A percentile compares a stretch with the other conserved stretches of the same genome.
phyloP scores from a whole-genome alignment of 2,888 invertebrate genomes.

The Sipha maydis region DNA sequence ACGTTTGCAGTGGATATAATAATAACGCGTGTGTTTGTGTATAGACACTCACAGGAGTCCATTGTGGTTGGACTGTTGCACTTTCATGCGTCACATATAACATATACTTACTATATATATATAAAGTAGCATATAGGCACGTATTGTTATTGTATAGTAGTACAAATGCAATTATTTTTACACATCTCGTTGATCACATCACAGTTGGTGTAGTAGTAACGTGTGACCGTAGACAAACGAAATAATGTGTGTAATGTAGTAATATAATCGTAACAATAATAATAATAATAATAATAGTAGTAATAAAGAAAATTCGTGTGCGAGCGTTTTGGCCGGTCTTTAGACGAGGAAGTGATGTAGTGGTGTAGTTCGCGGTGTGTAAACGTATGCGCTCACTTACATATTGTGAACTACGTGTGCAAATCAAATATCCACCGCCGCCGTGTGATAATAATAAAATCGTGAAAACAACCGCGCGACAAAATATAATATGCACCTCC shows the following conservation, averaged over 20 bases:
- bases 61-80: slow-evolving; percentile 2
- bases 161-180: background rate
- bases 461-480: slow-evolving; percentile 28
- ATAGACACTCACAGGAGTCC: background rate
- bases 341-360: background rate
- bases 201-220: background rate
- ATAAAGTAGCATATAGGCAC: background rate
- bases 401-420: slow-evolving; percentile 37
- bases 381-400: no score
- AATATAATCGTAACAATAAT: background rate
- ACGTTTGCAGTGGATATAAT: background rate
- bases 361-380: background rate
- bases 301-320: background rate
- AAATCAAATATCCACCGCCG: slow-evolving; percentile 33
- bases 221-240: background rate
- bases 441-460: slow-evolving; percentile 44
- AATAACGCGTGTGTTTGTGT: background rate
- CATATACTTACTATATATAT: background rate
- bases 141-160: background rate
- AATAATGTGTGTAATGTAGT: background rate
- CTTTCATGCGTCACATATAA: background rate
- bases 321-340: background rate
- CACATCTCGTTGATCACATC: slow-evolving; percentile 4
- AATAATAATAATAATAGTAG: background rate
- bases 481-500: background rate